A percentile compares a stretch with the other conserved stretches of the same genome.
These are phyloP conservation scores for Hecatera dysodea DNA, from an alignment of 2,888 invertebrate species.

Conservation along the genomic window DNA sequence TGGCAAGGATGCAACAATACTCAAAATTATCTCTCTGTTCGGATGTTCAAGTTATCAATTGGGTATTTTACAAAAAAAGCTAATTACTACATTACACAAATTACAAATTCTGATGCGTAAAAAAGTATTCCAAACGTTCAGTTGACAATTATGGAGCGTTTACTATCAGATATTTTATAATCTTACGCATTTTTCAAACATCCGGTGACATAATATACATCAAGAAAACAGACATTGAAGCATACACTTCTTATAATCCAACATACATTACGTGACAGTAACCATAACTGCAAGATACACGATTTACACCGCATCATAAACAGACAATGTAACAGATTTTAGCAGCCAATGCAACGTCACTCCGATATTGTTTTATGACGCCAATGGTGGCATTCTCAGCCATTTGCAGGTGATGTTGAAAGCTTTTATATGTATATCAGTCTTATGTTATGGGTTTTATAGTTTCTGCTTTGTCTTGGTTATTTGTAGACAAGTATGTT, in stretches of 20 bases:
- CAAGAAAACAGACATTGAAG: too few relatives aligned
- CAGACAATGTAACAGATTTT: slow-evolving; percentile 38
- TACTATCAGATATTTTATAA: too few relatives aligned
- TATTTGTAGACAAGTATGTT: background rate
- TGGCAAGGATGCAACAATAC: too few relatives aligned
- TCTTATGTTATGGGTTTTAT: slow-evolving; percentile 4
- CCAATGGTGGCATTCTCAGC: slow-evolving; percentile 9
- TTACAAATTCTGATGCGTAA: too few relatives aligned
- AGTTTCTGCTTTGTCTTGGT: slow-evolving; percentile 11
- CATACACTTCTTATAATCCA: background rate
- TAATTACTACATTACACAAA: too few relatives aligned
- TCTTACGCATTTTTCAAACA: too few relatives aligned
- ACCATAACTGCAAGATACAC: background rate
- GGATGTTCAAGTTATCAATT: too few relatives aligned
- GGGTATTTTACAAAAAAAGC: too few relatives aligned
- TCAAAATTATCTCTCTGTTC: too few relatives aligned
- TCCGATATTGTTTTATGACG: slow-evolving; percentile 39
- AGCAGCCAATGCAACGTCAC: slow-evolving; percentile 10
- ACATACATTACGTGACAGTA: slow-evolving; percentile 3
- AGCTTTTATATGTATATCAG: slow-evolving; percentile 42
- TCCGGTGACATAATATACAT: too few relatives aligned
- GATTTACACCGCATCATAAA: slow-evolving; percentile 34
- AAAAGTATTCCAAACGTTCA: too few relatives aligned
- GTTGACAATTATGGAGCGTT: too few relatives aligned
- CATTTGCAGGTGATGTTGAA: slow-evolving; percentile 32